Conservation (phyloP, 2,113 vertebrate genomes). For the Peromyscus leucopus region DNA sequence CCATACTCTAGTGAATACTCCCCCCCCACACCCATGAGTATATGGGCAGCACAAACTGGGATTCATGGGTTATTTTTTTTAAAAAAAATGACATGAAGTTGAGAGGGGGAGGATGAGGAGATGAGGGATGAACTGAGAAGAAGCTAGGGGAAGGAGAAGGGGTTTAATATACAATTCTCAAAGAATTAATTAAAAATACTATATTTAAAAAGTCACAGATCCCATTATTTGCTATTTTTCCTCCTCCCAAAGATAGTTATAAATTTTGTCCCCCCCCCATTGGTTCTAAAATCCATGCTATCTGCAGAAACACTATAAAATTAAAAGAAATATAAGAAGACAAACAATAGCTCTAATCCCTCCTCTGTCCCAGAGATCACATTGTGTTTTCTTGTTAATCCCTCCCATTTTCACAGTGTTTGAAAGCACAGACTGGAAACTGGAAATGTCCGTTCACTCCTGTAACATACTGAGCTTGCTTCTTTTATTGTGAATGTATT, state of each 20-base stretch:
- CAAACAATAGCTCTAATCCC: background rate
- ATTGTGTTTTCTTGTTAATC: conserved; percentile 6
- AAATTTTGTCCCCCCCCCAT: background rate
- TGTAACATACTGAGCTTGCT: background rate
- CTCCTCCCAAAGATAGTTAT: background rate
- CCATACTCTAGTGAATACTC: background rate
- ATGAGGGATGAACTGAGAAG: too few species aligned
- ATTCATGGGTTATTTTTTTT: background rate
- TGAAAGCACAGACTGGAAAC: conserved; percentile 10
- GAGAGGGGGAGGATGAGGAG: background rate
- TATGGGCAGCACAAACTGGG: background rate
- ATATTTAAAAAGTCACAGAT: background rate
- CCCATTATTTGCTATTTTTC: background rate
- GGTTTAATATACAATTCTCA: background rate
- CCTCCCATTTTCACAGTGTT: background rate
- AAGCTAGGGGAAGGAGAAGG: background rate
- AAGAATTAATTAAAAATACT: background rate
- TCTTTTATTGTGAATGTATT: background rate
- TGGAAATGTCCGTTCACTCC: background rate
- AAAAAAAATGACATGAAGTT: background rate
- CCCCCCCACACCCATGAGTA: too few species aligned
- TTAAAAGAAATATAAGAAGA: background rate
- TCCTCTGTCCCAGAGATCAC: background rate
- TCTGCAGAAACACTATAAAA: conserved; percentile 44
- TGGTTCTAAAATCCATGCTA: background rate